Evolutionary conservation across 2,888 invertebrate genomes (phyloP).

Genomic region (Colostygia pectinataria): DNA sequence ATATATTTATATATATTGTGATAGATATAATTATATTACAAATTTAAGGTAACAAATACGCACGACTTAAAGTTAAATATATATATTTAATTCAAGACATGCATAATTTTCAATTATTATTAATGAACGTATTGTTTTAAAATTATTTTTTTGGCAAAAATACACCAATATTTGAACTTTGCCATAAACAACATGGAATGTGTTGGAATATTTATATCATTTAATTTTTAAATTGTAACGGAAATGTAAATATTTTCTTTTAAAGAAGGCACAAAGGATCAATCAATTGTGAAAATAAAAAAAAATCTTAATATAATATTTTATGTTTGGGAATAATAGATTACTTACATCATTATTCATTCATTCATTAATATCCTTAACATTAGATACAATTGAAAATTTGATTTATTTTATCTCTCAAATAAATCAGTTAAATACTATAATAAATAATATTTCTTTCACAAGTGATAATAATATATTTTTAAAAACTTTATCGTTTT

Average conservation of each 20-base stretch:
- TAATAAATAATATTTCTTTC: not conserved
- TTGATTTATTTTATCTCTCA: conserved; percentile 2
- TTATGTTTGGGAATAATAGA: conserved; percentile 7
- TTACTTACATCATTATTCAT: too few relatives aligned
- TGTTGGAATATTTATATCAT: conserved; percentile 21
- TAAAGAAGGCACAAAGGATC: conserved; percentile 64
- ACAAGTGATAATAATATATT: conserved; percentile 9
- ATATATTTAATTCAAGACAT: too few relatives aligned
- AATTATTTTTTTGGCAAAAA: too few relatives aligned
- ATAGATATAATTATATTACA: too few relatives aligned
- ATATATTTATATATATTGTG: too few relatives aligned
- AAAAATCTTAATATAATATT: not conserved
- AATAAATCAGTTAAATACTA: not conserved
- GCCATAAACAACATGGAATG: conserved; percentile 39
- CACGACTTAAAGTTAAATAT: too few relatives aligned
- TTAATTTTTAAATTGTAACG: conserved; percentile 34
- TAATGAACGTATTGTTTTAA: too few relatives aligned
- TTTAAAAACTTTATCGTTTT: conserved; percentile 12
- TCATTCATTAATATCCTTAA: conserved; percentile 2
- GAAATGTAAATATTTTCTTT: conserved; percentile 41
- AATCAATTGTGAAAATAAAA: conserved; percentile 33
- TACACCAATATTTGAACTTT: conserved; percentile 4
- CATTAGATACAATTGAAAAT: conserved; percentile 1
- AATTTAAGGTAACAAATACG: too few relatives aligned
- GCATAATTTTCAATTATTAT: too few relatives aligned